These are phyloP conservation scores for Byasa hedistus DNA, from an alignment of 2,888 invertebrate genomes.

Conservation along the genomic window DNA sequence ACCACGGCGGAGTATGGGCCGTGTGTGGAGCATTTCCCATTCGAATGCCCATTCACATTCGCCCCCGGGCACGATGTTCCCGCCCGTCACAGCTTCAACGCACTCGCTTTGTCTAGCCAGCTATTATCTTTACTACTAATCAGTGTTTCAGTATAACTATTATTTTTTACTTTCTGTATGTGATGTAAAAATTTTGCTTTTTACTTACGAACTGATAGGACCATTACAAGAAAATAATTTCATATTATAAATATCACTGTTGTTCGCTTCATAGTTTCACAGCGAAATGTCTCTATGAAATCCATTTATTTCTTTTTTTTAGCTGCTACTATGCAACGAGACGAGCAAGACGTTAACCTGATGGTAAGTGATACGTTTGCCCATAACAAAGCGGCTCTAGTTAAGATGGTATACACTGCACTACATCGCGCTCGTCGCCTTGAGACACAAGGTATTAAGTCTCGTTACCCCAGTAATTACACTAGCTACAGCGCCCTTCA, in stretches of 20 bases:
- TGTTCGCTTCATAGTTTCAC: neutral
- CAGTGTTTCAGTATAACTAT: constrained; percentile 46
- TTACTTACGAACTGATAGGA: neutral
- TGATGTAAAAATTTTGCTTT: neutral
- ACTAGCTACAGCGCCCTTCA: too few relatives aligned
- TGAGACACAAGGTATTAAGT: too few relatives aligned
- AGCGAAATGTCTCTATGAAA: neutral
- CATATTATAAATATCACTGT: neutral
- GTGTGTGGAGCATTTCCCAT: constrained; percentile 52
- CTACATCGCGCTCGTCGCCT: too few relatives aligned
- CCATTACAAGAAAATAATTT: too few relatives aligned
- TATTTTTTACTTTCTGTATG: constrained; percentile 9
- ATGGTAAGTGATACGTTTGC: too few relatives aligned
- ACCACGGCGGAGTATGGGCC: constrained; percentile 6
- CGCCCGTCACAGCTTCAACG: constrained; percentile 61
- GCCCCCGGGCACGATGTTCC: constrained; percentile 52
- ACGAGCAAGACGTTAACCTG: too few relatives aligned
- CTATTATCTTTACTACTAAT: constrained; percentile 70
- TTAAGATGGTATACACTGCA: too few relatives aligned
- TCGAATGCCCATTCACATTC: constrained; percentile 50
- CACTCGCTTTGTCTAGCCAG: constrained; percentile 70
- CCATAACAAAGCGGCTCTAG: too few relatives aligned
- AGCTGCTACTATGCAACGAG: too few relatives aligned
- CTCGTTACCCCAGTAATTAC: too few relatives aligned
- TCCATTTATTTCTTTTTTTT: too few relatives aligned